Evolutionary conservation across 1,140 invertebrate genomes (phyloP), one percentile per base, ranked within the genome.

Genomic region (Heliconius melpomene): DNA sequence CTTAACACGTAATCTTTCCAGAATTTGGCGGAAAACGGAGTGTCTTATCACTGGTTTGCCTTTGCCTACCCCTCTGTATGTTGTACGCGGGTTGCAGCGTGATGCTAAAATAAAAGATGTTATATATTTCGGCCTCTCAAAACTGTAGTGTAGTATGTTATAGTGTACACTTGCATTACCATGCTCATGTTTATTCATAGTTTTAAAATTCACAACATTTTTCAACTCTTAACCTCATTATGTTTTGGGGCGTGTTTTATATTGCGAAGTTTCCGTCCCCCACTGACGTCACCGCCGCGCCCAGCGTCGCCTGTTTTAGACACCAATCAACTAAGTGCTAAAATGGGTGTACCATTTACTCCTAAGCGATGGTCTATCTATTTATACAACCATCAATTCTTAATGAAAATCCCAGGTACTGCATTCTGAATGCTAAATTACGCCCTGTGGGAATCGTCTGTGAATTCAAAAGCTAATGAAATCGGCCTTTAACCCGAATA

Each of bases 291-390:
- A 78, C 52, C 13, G 80, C 85, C 86, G 77, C 86, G 82, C 85
- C 87, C 79, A 80, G 72, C 32, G 52, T 73, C 78, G 60, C 79
- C 83, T 80, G 81, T 84, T 83, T 85, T 83, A 83, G 84, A 78
- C 80, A 79, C 79, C 77, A 88, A 87, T 88, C 85, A 86, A 78
- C 85, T 88, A 86, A 87, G 84, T 87, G 87, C 84, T 78, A 54
- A 74, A 77, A n/a, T n/a, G n/a, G n/a, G n/a, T n/a, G 74, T 76
- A 79, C 78, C 54, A 78, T 79, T 73, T 80, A 79, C 36, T 38
- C 3, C 60, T 70, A 77, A 84, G 81, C 79, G 54, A 79, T 66
- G 60, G 26, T 72, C 72, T 46, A 74, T 13, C 74, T 80, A 75
- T 40, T 71, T 72, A 79, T 76, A 54, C 36, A 52, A 40, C 16